phyloP scores from a whole-genome alignment of 1,140 invertebrate species.

The Drusus annulatus region DNA sequence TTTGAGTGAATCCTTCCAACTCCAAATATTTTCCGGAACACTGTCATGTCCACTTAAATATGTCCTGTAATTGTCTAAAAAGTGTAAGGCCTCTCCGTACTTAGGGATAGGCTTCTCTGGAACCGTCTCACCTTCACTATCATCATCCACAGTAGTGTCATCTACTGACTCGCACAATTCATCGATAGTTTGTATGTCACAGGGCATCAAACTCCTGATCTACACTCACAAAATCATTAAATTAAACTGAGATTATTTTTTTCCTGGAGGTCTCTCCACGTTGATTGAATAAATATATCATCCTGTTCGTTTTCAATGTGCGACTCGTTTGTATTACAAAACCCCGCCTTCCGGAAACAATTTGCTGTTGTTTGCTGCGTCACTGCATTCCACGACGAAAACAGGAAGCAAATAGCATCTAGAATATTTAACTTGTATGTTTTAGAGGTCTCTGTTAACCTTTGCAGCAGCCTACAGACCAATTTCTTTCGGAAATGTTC shows the following conservation, averaged over 20 bases:
- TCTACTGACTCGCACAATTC: background rate
- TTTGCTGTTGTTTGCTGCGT: background rate
- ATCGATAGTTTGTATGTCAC: background rate
- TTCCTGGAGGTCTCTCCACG: background rate
- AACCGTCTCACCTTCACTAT: background rate
- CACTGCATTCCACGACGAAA: background rate
- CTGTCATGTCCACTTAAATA: background rate
- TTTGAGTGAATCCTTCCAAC: background rate
- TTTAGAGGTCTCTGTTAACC: background rate
- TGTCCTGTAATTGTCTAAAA: background rate
- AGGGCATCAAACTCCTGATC: background rate
- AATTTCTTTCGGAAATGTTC: constrained; percentile 52
- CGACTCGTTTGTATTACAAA: background rate
- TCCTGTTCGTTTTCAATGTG: background rate
- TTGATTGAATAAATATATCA: background rate
- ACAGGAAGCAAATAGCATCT: background rate
- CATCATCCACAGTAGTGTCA: background rate
- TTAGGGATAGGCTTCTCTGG: background rate
- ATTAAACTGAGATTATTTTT: background rate
- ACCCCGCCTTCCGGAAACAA: background rate
- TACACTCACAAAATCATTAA: background rate
- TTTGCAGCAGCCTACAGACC: background rate
- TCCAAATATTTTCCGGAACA: background rate
- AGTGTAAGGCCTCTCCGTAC: background rate
- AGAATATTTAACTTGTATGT: background rate